Conservation (phyloP, 2,113 vertebrate genomes). For the Zapus hudsonius region DNA sequence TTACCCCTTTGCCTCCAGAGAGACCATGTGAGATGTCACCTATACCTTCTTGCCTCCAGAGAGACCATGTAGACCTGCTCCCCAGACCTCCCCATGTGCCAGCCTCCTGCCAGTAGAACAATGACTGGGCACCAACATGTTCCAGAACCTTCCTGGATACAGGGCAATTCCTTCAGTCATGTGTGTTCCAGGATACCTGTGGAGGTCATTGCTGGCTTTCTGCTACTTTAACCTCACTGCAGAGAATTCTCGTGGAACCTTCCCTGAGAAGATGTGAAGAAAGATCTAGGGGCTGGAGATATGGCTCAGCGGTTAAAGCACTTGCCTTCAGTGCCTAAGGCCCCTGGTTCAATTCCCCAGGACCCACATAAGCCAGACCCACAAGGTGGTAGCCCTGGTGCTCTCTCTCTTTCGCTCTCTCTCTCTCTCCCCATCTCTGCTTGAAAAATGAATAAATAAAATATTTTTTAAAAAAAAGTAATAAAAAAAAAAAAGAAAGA, state of each 20-base stretch:
- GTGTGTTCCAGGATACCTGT: accelerated
- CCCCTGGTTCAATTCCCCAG: too few species aligned
- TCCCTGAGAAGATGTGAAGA: background rate
- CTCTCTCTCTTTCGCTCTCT: too few species aligned
- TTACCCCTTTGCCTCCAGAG: background rate
- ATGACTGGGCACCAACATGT: background rate
- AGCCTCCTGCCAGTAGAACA: background rate
- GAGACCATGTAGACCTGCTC: background rate
- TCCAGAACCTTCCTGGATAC: background rate
- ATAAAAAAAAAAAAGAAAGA: too few species aligned
- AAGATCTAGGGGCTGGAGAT: too few species aligned
- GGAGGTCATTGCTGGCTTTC: background rate
- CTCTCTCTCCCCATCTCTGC: too few species aligned
- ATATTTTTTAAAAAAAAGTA: too few species aligned
- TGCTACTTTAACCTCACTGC: background rate
- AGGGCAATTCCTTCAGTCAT: accelerated
- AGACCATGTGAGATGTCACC: background rate
- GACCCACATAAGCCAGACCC: too few species aligned
- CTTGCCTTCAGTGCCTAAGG: too few species aligned
- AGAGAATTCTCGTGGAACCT: background rate
- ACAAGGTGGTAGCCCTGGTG: too few species aligned
- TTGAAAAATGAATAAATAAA: too few species aligned
- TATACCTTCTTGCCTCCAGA: background rate
- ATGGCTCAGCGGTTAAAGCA: too few species aligned
- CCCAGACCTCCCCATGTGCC: accelerated